Percentiles rank a stretch among this genome's conserved stretches.
Evolutionary conservation across 2,113 vertebrate species (phyloP).

Genomic region (Neogobius melanostomus): DNA sequence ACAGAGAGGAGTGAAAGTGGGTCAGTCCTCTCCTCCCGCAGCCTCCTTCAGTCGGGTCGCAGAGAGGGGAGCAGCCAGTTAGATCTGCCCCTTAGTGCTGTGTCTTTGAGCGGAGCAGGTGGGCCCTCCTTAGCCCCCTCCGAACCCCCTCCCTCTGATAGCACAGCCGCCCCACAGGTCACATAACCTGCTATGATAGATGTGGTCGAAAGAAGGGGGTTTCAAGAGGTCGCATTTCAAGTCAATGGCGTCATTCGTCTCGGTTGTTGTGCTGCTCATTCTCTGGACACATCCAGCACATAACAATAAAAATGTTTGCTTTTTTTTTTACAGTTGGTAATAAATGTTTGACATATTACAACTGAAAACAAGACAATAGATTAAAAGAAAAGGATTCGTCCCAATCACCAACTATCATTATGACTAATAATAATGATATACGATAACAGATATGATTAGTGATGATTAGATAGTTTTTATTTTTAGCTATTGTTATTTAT

Average conservation of each 20-base stretch:
- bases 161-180: constrained; percentile 45
- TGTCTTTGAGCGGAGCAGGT: constrained; percentile 65
- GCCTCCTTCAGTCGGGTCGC: constrained; percentile 28
- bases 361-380: not conserved
- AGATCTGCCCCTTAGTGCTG: constrained; percentile 57
- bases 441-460: too few relatives aligned
- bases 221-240: constrained; percentile 62
- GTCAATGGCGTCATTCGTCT: constrained; percentile 65
- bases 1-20: constrained; percentile 59
- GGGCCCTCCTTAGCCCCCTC: constrained; percentile 38
- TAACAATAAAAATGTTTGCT: constrained; percentile 36
- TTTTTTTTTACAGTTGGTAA: not conserved
- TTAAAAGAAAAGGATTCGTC: not conserved
- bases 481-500: too few relatives aligned
- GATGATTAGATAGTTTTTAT: too few relatives aligned
- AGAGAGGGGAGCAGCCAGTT: constrained; percentile 57
- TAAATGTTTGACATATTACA: not conserved
- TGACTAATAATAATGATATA: too few relatives aligned
- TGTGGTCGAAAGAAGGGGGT: constrained; percentile 44
- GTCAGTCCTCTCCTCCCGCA: constrained; percentile 54
- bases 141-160: not conserved
- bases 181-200: constrained; percentile 65
- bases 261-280: constrained; percentile 50
- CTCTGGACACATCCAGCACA: constrained; percentile 42
- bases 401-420: too few relatives aligned